A percentile compares a stretch with the other conserved stretches of the same genome.
These are phyloP conservation scores for Chionomys nivalis DNA, from an alignment of 2,113 vertebrate species.

Conservation along the genomic window DNA sequence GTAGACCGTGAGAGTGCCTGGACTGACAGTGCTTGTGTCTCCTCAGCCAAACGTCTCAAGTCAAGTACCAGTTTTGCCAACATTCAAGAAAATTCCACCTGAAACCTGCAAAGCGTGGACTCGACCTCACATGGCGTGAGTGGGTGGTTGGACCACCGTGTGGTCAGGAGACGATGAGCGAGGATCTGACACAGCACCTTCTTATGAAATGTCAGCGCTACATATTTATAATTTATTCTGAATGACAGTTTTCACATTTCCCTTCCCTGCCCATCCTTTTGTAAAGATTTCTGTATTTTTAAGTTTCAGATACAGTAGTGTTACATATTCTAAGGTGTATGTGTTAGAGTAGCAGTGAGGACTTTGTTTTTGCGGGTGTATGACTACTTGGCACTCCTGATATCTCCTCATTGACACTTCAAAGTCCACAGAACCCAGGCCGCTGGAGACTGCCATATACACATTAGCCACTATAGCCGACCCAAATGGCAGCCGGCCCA, in stretches of 20 bases:
- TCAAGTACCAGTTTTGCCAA: slow-evolving; percentile 92
- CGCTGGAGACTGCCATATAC: slow-evolving; percentile 57
- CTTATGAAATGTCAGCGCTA: slow-evolving; percentile 76
- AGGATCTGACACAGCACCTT: slow-evolving; percentile 41
- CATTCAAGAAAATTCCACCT: slow-evolving; percentile 95
- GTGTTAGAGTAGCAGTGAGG: slow-evolving; percentile 64
- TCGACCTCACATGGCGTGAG: background rate
- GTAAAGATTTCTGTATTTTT: slow-evolving; percentile 75
- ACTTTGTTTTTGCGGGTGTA: slow-evolving; percentile 52
- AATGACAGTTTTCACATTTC: slow-evolving; percentile 71
- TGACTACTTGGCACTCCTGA: slow-evolving; percentile 49
- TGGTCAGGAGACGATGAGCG: slow-evolving; percentile 56
- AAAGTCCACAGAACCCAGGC: slow-evolving; percentile 18
- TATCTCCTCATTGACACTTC: slow-evolving; percentile 3
- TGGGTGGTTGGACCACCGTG: background rate
- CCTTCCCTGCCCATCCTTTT: slow-evolving; percentile 38
- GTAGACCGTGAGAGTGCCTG: slow-evolving; percentile 31
- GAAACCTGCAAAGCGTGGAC: slow-evolving; percentile 83
- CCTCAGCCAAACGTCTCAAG: slow-evolving; percentile 93
- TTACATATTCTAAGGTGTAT: slow-evolving; percentile 65
- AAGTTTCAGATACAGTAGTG: slow-evolving; percentile 43
- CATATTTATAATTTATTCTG: slow-evolving; percentile 67
- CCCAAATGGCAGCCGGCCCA: slow-evolving; percentile 49
- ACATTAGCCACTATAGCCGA: slow-evolving; percentile 32
- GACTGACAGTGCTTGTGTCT: slow-evolving; percentile 73